phyloP scores from a whole-genome alignment of 2,888 invertebrate genomes.

The Fragum fragum region DNA sequence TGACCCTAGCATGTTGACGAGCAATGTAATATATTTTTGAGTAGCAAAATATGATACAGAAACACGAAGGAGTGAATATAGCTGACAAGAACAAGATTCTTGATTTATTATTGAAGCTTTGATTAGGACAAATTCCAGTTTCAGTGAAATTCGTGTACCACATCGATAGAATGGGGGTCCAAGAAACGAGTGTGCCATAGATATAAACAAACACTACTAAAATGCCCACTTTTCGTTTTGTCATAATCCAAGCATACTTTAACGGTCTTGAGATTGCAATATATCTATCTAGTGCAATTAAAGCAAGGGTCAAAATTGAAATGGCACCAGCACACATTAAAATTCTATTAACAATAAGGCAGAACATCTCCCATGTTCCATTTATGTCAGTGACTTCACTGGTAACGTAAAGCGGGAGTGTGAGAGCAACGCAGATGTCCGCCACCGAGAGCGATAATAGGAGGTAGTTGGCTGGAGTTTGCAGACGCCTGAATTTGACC shows the following conservation, averaged over 20 bases:
- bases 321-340: conserved; percentile 89
- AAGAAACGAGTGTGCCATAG: conserved; percentile 89
- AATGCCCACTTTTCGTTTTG: conserved; percentile 89
- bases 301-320: conserved; percentile 89
- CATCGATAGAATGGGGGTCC: conserved; percentile 88
- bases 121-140: conserved; percentile 55
- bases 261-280: conserved; percentile 90
- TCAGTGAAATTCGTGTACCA: conserved; percentile 75
- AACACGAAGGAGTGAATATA: conserved; percentile 89
- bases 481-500: conserved; percentile 89
- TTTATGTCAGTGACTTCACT: conserved; percentile 76
- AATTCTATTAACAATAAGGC: conserved; percentile 89
- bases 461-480: conserved; percentile 90
- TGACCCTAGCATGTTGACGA: conserved; percentile 90
- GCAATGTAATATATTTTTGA: conserved; percentile 90
- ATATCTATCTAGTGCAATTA: conserved; percentile 90
- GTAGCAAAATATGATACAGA: conserved; percentile 89
- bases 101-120: conserved; percentile 85
- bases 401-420: conserved; percentile 89
- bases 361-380: conserved; percentile 85
- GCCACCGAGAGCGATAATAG: conserved; percentile 89
- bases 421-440: conserved; percentile 89
- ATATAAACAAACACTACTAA: conserved; percentile 89
- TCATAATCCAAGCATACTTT: conserved; percentile 90
- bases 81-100: conserved; percentile 89